Evolutionary conservation across 2,888 invertebrate genomes (phyloP).

Genomic region (Lepetodrilus schrolli): DNA sequence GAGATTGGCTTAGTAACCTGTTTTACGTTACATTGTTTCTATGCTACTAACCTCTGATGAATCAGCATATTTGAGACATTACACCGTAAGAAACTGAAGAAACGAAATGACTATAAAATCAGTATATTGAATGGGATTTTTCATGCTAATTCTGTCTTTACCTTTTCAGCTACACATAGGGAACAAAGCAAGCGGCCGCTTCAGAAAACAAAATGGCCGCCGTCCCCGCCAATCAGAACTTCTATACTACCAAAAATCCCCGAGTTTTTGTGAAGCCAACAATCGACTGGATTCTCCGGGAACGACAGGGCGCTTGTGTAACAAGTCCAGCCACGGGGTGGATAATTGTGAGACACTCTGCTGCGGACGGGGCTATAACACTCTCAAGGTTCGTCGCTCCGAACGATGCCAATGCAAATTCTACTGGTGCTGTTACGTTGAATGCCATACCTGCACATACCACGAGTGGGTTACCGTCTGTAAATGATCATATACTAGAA

Average conservation of each 20-base stretch:
- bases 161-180: constrained; percentile 56
- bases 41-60: too few species aligned
- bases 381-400: constrained; percentile 78
- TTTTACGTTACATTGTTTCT: too few species aligned
- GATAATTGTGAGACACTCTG: constrained; percentile 71
- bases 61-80: too few species aligned
- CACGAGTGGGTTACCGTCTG: constrained; percentile 87
- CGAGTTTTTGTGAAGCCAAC: constrained; percentile 88
- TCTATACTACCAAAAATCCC: constrained; percentile 94
- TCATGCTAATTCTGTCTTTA: not conserved
- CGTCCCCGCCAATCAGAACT: constrained; percentile 76
- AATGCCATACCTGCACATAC: constrained; percentile 78
- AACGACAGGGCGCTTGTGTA: constrained; percentile 71
- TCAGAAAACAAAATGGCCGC: constrained; percentile 52
- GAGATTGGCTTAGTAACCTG: too few species aligned
- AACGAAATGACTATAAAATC: too few species aligned
- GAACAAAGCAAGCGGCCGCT: constrained; percentile 55
- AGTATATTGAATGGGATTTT: too few species aligned
- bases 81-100: too few species aligned
- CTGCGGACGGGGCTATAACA: constrained; percentile 71
- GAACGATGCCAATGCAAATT: constrained; percentile 74
- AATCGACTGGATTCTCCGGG: constrained; percentile 68
- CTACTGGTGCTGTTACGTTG: constrained; percentile 75
- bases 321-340: constrained; percentile 63
- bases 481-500: too few species aligned